Evolutionary conservation across 1,140 invertebrate species (phyloP).

Genomic region (Nasonia longicornis): DNA sequence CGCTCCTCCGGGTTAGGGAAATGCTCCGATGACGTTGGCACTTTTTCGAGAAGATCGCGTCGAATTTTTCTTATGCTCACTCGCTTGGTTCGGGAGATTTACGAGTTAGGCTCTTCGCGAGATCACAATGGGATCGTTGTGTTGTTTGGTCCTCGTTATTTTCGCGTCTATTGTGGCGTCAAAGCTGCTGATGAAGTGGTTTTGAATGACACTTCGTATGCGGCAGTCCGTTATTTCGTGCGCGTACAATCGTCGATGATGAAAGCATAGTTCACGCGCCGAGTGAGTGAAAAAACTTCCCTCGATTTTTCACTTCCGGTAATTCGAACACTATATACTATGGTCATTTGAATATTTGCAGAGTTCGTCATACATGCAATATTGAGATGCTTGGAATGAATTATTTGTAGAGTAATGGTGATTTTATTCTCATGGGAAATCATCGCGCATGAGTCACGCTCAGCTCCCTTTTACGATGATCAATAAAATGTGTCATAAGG

Average conservation of each 20-base stretch:
- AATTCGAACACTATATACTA: too few species aligned
- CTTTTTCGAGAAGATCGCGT: slow-evolving; percentile 6
- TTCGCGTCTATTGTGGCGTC: not conserved
- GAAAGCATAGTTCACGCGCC: not conserved
- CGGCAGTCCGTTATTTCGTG: not conserved
- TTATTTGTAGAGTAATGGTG: not conserved
- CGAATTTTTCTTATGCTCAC: not conserved
- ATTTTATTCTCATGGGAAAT: slow-evolving; percentile 3
- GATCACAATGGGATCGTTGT: not conserved
- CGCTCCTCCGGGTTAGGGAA: not conserved
- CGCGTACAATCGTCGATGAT: not conserved
- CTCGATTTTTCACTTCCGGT: not conserved
- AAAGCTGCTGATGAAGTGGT: too few species aligned
- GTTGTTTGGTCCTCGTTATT: not conserved
- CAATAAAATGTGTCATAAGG: not conserved
- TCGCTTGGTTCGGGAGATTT: not conserved
- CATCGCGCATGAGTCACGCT: not conserved
- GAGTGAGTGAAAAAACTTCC: not conserved
- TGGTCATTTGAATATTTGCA: not conserved
- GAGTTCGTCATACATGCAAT: not conserved
- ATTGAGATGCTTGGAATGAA: not conserved
- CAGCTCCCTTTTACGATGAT: not conserved
- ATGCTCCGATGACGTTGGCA: slow-evolving; percentile 23
- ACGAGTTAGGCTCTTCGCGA: not conserved
- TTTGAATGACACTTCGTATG: not conserved